A percentile compares a stretch with the other conserved stretches of the same genome.
phyloP scores from a whole-genome alignment of 2,888 invertebrate genomes.

The Morpho deidamia region DNA sequence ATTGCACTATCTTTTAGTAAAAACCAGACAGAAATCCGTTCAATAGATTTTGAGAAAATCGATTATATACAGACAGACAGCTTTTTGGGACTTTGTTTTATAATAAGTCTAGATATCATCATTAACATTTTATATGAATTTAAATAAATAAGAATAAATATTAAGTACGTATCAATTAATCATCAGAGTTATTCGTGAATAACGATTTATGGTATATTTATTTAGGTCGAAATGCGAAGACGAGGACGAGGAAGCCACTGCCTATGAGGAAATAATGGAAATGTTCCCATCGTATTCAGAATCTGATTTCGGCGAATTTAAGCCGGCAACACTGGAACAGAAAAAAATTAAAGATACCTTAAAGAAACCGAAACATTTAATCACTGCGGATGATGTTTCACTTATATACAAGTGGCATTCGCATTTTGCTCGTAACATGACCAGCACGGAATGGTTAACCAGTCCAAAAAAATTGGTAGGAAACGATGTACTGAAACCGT shows the following conservation, averaged over 20 bases:
- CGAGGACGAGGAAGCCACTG: constrained; percentile 83
- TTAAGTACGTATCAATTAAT: no score
- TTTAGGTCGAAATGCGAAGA: constrained; percentile 80
- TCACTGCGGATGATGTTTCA: constrained; percentile 76
- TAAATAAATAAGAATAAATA: no score
- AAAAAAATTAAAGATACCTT: constrained; percentile 46
- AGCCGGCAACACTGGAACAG: constrained; percentile 67
- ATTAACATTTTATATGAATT: no score
- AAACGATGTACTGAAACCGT: constrained; percentile 59
- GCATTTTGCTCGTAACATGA: constrained; percentile 75
- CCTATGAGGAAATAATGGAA: constrained; percentile 80
- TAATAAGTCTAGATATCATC: no score
- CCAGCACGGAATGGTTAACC: constrained; percentile 79
- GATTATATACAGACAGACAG: no score
- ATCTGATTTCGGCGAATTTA: constrained; percentile 84
- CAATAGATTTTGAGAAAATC: no score
- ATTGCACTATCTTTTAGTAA: no score
- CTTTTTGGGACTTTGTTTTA: no score
- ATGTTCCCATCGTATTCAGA: constrained; percentile 85
- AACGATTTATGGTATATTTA: not conserved
- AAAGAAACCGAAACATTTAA: constrained; percentile 43
- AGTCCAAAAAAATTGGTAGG: constrained; percentile 61
- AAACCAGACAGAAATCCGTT: no score
- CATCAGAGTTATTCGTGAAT: no score
- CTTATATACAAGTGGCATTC: constrained; percentile 81